These are phyloP conservation scores for Clivina fossor DNA, from an alignment of 2,888 invertebrate species.

Conservation along the genomic window DNA sequence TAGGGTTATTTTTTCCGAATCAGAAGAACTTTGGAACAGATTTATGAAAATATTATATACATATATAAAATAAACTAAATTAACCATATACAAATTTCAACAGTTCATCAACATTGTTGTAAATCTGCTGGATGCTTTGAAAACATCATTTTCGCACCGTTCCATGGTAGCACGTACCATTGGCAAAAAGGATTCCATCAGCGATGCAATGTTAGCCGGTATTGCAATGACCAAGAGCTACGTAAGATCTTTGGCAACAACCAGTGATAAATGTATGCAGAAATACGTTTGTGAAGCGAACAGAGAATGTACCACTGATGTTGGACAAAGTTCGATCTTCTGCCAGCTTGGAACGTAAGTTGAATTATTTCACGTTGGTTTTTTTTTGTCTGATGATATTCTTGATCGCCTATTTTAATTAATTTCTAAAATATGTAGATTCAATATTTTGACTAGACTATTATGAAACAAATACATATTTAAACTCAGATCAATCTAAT, in stretches of 20 bases:
- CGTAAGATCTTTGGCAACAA: slow-evolving; percentile 74
- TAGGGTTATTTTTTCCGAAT: too few species aligned
- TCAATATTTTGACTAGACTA: too few species aligned
- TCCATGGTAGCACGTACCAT: slow-evolving; percentile 81
- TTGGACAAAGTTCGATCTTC: slow-evolving; percentile 81
- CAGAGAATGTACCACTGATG: slow-evolving; percentile 80
- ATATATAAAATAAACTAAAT: not conserved
- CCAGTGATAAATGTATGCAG: slow-evolving; percentile 81
- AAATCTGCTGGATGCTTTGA: slow-evolving; percentile 86
- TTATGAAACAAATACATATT: too few species aligned
- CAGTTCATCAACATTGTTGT: slow-evolving; percentile 92
- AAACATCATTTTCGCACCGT: slow-evolving; percentile 90
- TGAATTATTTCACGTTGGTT: slow-evolving; percentile 10
- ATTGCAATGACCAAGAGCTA: slow-evolving; percentile 89
- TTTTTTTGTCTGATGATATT: too few species aligned
- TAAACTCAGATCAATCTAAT: too few species aligned
- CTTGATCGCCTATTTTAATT: too few species aligned
- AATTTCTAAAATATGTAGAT: too few species aligned
- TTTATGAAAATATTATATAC: not conserved
- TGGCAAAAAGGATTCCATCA: slow-evolving; percentile 85
- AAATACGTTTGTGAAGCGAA: slow-evolving; percentile 90
- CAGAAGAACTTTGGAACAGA: too few species aligned
- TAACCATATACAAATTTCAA: too few species aligned
- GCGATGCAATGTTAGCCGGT: slow-evolving; percentile 86
- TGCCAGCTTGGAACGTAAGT: slow-evolving; percentile 93